Base-by-base conservation (phyloP, 1,140 invertebrate species). In the Caenorhabditis tropicalis region DNA sequence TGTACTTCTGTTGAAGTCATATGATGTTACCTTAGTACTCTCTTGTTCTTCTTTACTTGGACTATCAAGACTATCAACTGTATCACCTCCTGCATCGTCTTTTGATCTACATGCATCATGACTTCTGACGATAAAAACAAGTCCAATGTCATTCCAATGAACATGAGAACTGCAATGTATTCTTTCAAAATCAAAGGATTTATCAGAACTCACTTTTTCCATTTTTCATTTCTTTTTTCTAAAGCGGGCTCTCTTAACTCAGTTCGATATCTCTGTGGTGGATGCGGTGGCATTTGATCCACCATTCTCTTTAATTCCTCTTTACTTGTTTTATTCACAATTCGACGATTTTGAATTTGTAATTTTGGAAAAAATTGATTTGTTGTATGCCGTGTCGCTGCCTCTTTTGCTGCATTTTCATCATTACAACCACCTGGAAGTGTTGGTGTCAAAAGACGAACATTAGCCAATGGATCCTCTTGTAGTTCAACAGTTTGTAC, bases 401-500 rank as follows among this genome's bases (percentile, higher is more conserved):
- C 65, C n/a, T 74, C 65, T 74, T 74, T 74, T 74, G 65, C 65
- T 24, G 65, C 65, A 43, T 74, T 74, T n/a, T 74, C 65, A 74
- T 74, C 65, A 74, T 33, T 74, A 43, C 65, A 74, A n/a, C 65
- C 65, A 24, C 65, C 65, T 10, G 65, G 65, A 74, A 74, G 65
- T 21, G 65, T 74, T 24, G 65, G 65, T 46, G 65, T 74, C n/a
- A 74, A n/a, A 74, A 74, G 65, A 74, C 65, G 65, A 21, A 74
- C 65, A 43, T 74, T 74, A 1, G 65, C 65, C 0, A 74, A n/a
- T 43, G 65, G 65, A 74, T 74, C 65, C 65, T 74, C 65, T 74
- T 74, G 65, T 9, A 74, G 6, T 10, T 74, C 65, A 24, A 74
- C 65, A 9, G 65, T 74, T 74, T 74, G 65, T 10, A 74, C 15